Evolutionary conservation across 1,140 invertebrate genomes (phyloP).

Genomic region (Tetramorium parvispinum): DNA sequence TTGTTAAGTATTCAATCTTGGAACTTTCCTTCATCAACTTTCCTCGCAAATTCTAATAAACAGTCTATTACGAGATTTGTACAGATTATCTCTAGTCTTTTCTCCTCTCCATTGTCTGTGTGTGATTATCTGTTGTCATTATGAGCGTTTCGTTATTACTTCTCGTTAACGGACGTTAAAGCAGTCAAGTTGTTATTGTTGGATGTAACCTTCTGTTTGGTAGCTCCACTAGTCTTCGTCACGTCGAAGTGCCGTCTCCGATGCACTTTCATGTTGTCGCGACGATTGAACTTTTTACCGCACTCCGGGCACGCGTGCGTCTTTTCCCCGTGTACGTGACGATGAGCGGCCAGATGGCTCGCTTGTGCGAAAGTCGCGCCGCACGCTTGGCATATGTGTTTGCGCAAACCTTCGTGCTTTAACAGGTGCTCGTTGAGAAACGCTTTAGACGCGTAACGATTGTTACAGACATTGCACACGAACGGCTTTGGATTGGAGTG

Average conservation of each 20-base stretch:
- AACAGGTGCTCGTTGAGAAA: conserved; percentile 84
- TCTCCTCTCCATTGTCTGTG: background rate
- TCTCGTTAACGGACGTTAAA: conserved; percentile 38
- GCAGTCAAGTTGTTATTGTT: conserved; percentile 66
- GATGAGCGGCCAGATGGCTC: conserved; percentile 84
- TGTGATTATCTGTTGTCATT: background rate
- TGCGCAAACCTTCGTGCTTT: conserved; percentile 84
- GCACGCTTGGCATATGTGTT: conserved; percentile 83
- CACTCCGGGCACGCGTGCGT: conserved; percentile 84
- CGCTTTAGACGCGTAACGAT: conserved; percentile 84
- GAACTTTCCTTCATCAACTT: background rate
- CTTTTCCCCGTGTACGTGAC: conserved; percentile 84
- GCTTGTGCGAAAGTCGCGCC: conserved; percentile 84
- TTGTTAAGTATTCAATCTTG: conserved; percentile 7
- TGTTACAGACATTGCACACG: conserved; percentile 83
- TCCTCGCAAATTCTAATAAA: background rate
- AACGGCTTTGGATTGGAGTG: conserved; percentile 85
- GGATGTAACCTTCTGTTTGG: conserved; percentile 69
- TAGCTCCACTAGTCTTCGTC: conserved; percentile 67
- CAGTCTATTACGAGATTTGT: conserved; percentile 8
- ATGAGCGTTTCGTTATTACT: background rate
- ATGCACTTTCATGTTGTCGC: conserved; percentile 85
- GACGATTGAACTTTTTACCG: conserved; percentile 83
- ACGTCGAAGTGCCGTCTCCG: conserved; percentile 82
- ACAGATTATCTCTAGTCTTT: background rate